Evolutionary conservation across 2,888 invertebrate genomes (phyloP), one percentile per base, ranked within the genome.

Genomic region (Macropis europaea): DNA sequence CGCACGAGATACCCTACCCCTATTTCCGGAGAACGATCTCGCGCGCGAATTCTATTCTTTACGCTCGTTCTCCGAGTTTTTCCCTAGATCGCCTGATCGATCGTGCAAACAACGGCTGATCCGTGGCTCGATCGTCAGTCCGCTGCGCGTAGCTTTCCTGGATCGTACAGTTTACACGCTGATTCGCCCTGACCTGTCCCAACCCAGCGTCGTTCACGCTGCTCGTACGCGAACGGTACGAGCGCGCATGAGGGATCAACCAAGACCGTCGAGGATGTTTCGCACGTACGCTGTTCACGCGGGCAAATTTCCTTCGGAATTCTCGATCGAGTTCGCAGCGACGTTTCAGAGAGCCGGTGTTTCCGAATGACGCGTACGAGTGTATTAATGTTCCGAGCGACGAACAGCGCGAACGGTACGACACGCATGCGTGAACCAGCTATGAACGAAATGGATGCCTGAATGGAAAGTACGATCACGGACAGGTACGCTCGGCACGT

Each of bases 131-230:
- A n/a, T n/a, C n/a, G n/a, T n/a, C n/a, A n/a, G n/a, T n/a, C n/a
- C n/a, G n/a, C n/a, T n/a, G n/a, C 19, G 34, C 34, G n/a, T 5
- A 45, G 34, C 26, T 50, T 69, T 53, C 26, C 45, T 40, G 17
- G 26, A 54, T 64, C 34, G 42, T 13, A 62, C 36, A 30, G n/a
- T 59, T 53, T n/a, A 13, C 42, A 26, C 30, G 15, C 19, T 11
- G 40, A 3, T 45, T 15, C 11, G 0, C 38, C 26, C 43, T 59
- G 66, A 54, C 64, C 64, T 61, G 53, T 48, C 53, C 19, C 42
- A 53, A 52, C 42, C 38, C 17, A 52, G 26, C 57, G 30, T 40
- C 34, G 5, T 19, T 7, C 15, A 38, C 53, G 19, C 53, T 15
- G 28, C 17, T 26, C 13, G 5, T 22, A 56, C 22, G 9, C 40